Base-by-base conservation (phyloP, 1,140 invertebrate genomes). In the Rhyacophila brunnea region DNA sequence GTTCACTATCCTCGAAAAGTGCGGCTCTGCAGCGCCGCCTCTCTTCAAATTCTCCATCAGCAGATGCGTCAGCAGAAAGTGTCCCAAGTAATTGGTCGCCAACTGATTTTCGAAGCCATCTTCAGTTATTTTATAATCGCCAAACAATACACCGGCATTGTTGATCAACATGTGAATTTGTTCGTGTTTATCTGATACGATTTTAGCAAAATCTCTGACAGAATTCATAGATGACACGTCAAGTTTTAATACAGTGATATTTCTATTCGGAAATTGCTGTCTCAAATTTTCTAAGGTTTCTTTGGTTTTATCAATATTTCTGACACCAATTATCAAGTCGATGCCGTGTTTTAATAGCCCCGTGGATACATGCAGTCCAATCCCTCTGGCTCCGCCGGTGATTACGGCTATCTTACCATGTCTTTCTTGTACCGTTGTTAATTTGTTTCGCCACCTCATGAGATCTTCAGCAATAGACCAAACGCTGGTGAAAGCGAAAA, bases 71-170 rank as follows among this genome's bases (percentile, higher is more conserved):
- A 98, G 75, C 64, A 94, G 78, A 74, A 94, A 96, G 70, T 96
- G 93, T 11, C 90, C 87, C 55, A 95, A 75, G 71, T 93, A 64
- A 72, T 96, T 95, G 0, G 90, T 85, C 43, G 84, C 84, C 73
- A 93, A 87, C 67, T 95, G 92, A 17, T 83, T 83, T 73, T 95
- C 93, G 65, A 87, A 88, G 0, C 91, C 90, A 70, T 95, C 91
- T 66, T 82, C 79, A 0, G 90, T 92, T 65, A 88, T 72, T 38
- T 80, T 75, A 63, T 87, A 90, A 13, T 91, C 88, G 3, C 84
- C 82, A 68, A 90, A 91, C 90, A 95, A 93, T 40, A 94, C 85
- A 17, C 89, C 92, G 71, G 92, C 91, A 78, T 94, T 94, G 74
- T 94, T 95, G 1, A 94, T 82, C 6, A 94, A 74, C 60, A 91